Percentiles rank a stretch among this genome's conserved stretches.
Conservation (phyloP, 2,113 vertebrate species). For the Podilymbus podiceps region DNA sequence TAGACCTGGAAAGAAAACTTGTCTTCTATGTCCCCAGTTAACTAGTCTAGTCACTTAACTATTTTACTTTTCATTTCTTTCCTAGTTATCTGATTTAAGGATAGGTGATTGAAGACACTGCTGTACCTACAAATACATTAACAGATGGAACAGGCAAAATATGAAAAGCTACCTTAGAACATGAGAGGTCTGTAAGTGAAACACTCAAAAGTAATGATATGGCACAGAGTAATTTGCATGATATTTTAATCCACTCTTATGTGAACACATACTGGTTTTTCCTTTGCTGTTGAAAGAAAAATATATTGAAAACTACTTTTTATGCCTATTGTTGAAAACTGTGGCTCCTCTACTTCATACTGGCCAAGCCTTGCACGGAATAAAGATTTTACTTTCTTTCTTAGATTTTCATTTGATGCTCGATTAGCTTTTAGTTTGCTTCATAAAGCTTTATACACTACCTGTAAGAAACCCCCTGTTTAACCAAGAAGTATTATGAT, state of each 20-base stretch:
- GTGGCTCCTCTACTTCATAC: neutral
- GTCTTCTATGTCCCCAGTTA: fast-evolving
- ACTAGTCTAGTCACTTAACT: neutral
- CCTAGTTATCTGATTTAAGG: neutral
- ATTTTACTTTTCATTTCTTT: neutral
- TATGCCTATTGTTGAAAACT: neutral
- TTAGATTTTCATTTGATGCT: neutral
- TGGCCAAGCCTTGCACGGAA: neutral
- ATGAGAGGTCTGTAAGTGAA: neutral
- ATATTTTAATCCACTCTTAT: neutral
- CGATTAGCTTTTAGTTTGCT: neutral
- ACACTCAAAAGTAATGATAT: neutral
- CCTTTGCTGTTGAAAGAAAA: neutral
- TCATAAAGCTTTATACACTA: neutral
- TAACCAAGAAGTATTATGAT: neutral
- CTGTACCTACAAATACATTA: neutral
- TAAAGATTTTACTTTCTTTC: neutral
- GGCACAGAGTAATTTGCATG: neutral
- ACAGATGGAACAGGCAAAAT: neutral
- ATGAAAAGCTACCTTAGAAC: neutral
- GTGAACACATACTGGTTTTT: neutral
- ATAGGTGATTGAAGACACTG: neutral
- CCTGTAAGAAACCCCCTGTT: neutral
- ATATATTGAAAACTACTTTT: neutral
- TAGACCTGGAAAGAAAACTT: neutral